phyloP scores from a whole-genome alignment of 2,113 vertebrate genomes.

The Hiodon tergisus region DNA sequence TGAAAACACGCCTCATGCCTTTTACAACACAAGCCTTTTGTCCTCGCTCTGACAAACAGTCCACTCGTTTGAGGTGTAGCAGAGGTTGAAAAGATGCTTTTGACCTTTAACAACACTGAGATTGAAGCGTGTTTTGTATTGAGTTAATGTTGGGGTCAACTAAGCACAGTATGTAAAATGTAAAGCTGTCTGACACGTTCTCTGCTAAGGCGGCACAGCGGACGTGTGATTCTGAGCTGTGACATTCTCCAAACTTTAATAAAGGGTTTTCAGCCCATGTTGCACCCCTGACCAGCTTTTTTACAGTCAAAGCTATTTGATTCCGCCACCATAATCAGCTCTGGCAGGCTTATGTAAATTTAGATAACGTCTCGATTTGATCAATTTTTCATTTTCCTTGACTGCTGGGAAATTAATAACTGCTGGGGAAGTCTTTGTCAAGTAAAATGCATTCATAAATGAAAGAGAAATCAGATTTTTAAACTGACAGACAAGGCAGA shows the following conservation, averaged over 20 bases:
- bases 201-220: too few relatives aligned
- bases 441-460: constrained; percentile 52
- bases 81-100: too few relatives aligned
- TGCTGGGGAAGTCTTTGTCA: constrained; percentile 46
- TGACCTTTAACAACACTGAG: too few relatives aligned
- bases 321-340: background rate
- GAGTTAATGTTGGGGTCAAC: too few relatives aligned
- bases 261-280: background rate
- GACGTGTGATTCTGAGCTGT: background rate
- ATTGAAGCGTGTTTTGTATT: too few relatives aligned
- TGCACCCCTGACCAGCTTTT: background rate
- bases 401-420: constrained; percentile 55
- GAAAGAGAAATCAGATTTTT: constrained; percentile 52
- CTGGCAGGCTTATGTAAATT: constrained; percentile 15
- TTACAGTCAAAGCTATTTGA: background rate
- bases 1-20: too few relatives aligned
- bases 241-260: constrained; percentile 7
- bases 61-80: too few relatives aligned
- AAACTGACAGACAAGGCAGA: constrained; percentile 32
- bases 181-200: too few relatives aligned
- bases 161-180: too few relatives aligned
- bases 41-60: too few relatives aligned
- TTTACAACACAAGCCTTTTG: too few relatives aligned
- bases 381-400: constrained; percentile 42
- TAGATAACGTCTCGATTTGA: background rate